phyloP scores from a whole-genome alignment of 2,888 invertebrate genomes.

The Calameuta pallipes region DNA sequence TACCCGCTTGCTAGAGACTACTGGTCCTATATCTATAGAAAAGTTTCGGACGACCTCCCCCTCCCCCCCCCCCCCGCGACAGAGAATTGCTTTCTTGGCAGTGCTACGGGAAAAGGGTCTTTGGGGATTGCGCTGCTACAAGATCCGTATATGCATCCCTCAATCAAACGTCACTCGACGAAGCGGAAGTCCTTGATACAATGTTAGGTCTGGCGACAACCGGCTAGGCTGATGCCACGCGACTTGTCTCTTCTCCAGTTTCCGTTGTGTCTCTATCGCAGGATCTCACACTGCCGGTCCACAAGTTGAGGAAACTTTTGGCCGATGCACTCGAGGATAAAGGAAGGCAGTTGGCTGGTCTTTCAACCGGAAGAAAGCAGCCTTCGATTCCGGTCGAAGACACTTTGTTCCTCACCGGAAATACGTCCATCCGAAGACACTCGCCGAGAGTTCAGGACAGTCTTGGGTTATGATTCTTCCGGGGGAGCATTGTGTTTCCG shows the following conservation, averaged over 20 bases:
- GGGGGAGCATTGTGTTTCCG: not conserved
- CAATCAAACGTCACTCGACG: not conserved
- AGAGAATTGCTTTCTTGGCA: not conserved
- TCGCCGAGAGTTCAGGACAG: not conserved
- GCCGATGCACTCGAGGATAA: conserved; percentile 20
- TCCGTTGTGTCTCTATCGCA: not conserved
- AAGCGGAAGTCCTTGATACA: conserved; percentile 9
- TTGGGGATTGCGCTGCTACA: not conserved
- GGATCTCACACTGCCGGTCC: not conserved
- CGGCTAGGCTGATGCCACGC: not conserved
- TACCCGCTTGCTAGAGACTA: not conserved
- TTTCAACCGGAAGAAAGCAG: conserved; percentile 39
- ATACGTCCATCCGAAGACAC: conserved; percentile 3
- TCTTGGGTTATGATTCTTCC: conserved; percentile 1
- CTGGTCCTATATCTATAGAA: not conserved
- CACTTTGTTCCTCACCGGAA: conserved; percentile 40
- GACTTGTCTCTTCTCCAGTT: not conserved
- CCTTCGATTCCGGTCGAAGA: conserved; percentile 42
- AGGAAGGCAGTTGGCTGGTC: conserved; percentile 46
- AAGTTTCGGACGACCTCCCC: not conserved
- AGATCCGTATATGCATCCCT: not conserved
- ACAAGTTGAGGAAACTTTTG: not conserved
- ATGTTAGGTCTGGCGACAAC: conserved; percentile 11
- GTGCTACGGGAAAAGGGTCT: not conserved
- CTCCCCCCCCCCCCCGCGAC: not conserved